Percentiles rank a stretch among this genome's conserved stretches.
phyloP scores from a whole-genome alignment of 2,888 invertebrate species.

The Geophilus truncorum region DNA sequence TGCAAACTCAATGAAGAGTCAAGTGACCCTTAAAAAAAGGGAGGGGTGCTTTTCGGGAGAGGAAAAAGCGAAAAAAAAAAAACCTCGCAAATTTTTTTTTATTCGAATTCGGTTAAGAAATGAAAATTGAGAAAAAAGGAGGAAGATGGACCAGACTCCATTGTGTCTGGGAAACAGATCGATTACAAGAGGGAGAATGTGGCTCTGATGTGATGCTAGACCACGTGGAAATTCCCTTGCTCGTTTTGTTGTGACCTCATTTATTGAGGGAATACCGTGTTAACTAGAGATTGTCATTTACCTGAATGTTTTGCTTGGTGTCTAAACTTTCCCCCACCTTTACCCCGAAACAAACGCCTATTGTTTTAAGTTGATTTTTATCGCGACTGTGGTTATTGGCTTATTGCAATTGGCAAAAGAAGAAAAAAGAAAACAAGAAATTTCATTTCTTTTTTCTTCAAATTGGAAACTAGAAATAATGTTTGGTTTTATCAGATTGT shows the following conservation, averaged over 20 bases:
- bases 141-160: neutral
- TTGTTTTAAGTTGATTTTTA: too few relatives aligned
- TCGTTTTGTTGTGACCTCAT: neutral
- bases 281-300: neutral
- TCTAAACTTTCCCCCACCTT: too few relatives aligned
- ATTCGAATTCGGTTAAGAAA: neutral
- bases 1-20: neutral
- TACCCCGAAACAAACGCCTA: too few relatives aligned
- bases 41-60: too few relatives aligned
- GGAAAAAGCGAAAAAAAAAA: too few relatives aligned
- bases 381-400: too few relatives aligned
- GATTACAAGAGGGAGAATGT: neutral
- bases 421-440: neutral
- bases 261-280: neutral
- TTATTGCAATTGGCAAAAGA: too few relatives aligned
- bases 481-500: neutral
- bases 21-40: neutral
- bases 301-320: neutral
- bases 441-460: neutral
- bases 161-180: neutral
- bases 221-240: neutral
- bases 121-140: neutral
- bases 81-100: neutral
- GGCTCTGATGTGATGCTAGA: neutral
- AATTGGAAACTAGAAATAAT: neutral